Conservation (phyloP, 2,888 invertebrate species). For the Eupithecia inturbata region DNA sequence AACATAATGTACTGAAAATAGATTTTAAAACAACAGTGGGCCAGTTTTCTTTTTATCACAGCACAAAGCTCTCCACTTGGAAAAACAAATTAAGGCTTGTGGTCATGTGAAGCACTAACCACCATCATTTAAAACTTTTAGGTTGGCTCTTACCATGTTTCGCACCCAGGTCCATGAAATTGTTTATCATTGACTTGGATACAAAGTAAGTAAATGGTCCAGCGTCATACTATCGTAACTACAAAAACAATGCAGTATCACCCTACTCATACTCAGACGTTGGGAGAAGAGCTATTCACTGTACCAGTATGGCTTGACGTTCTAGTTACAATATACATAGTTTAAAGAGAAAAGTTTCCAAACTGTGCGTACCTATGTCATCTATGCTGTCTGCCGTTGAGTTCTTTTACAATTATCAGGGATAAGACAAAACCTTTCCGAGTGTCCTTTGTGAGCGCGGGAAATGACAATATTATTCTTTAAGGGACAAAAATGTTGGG, state of each 20-base stretch:
- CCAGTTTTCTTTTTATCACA: neutral
- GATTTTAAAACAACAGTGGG: neutral
- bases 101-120: too few relatives aligned
- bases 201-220: neutral
- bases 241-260: neutral
- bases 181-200: too few relatives aligned
- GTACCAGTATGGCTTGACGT: neutral
- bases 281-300: neutral
- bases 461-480: conserved; percentile 29
- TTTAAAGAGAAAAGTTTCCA: neutral
- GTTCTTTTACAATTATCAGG: conserved; percentile 32
- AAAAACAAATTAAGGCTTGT: too few relatives aligned
- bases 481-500: conserved; percentile 2
- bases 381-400: conserved; percentile 12
- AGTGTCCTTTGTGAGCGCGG: conserved; percentile 27
- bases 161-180: neutral
- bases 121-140: too few relatives aligned
- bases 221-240: neutral
- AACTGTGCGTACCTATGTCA: neutral
- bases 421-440: conserved; percentile 32
- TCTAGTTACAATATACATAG: neutral
- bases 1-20: too few relatives aligned
- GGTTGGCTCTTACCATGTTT: too few relatives aligned
- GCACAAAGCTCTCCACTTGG: too few relatives aligned
- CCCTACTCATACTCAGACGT: neutral